Conservation (phyloP, 2,888 invertebrate genomes). For the Callinectes sapidus region DNA sequence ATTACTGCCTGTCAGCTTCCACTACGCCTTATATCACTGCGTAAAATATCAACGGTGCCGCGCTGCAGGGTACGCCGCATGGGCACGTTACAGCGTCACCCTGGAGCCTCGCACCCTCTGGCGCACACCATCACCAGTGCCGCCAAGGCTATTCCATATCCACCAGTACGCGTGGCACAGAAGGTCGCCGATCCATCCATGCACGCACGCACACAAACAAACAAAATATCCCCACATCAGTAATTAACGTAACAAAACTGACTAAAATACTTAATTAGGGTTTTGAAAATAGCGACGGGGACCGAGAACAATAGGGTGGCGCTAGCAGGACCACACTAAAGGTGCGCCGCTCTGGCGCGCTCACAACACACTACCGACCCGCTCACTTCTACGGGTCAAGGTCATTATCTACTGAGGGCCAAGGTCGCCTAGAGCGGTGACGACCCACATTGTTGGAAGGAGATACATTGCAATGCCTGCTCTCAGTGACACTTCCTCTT, state of each 20-base stretch:
- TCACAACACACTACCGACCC: background rate
- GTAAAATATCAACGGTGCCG: background rate
- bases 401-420: background rate
- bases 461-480: background rate
- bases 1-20: background rate
- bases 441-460: background rate
- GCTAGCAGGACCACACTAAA: background rate
- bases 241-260: slow-evolving; percentile 9
- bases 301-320: slow-evolving; percentile 14
- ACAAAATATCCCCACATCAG: background rate
- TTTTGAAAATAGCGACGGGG: slow-evolving; percentile 19
- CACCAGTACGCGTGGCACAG: background rate
- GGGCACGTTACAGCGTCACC: background rate
- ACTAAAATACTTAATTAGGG: background rate
- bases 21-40: background rate
- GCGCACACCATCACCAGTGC: background rate
- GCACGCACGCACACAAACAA: too few species aligned
- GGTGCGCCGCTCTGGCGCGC: slow-evolving; percentile 8
- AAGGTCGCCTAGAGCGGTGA: background rate
- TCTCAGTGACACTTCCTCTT: background rate
- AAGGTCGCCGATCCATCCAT: background rate
- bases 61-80: background rate
- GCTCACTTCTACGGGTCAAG: background rate
- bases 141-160: background rate
- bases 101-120: background rate